Percentiles rank a stretch among this genome's conserved stretches.
Evolutionary conservation across 2,113 vertebrate species (phyloP).

Genomic region (Datnioides undecimradiatus): DNA sequence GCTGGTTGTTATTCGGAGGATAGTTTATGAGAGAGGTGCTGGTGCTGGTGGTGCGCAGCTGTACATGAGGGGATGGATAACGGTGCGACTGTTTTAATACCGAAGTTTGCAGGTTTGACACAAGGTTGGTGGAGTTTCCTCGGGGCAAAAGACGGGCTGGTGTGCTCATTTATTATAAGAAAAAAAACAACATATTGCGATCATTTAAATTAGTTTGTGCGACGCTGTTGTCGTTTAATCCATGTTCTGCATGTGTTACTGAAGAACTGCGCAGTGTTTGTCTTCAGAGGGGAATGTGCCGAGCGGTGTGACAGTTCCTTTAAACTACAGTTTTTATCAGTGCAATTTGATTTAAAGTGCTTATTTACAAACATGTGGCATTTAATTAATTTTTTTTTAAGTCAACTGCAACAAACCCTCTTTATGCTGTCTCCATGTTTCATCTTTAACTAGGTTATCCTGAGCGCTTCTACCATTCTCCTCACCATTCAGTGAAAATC

Average conservation of each 20-base stretch:
- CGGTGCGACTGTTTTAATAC: constrained; percentile 36
- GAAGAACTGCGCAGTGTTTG: constrained; percentile 46
- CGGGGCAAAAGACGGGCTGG: background rate
- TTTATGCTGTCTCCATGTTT: constrained; percentile 38
- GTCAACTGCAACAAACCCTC: background rate
- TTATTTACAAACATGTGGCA: background rate
- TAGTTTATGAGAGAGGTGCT: constrained; percentile 29
- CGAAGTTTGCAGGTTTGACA: constrained; percentile 40
- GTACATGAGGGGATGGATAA: constrained; percentile 30
- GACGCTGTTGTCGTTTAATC: constrained; percentile 47
- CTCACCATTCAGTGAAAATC: constrained; percentile 35
- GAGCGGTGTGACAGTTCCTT: constrained; percentile 1
- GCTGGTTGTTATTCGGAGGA: constrained; percentile 25
- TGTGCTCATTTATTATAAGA: constrained; percentile 18
- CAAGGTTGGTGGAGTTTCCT: constrained; percentile 24
- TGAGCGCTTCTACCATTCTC: constrained; percentile 31
- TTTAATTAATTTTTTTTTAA: background rate
- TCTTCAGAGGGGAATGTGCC: constrained; percentile 12
- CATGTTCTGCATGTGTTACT: constrained; percentile 56
- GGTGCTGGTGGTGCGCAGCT: constrained; percentile 45
- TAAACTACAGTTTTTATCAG: constrained; percentile 1
- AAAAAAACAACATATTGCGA: background rate
- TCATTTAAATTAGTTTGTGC: constrained; percentile 51
- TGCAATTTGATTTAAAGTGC: background rate
- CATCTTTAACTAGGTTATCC: constrained; percentile 42